A percentile compares a stretch with the other conserved stretches of the same genome.
These are phyloP conservation scores for Chrysocyon brachyurus DNA, from an alignment of 2,797 vertebrate species.

Conservation along the genomic window DNA sequence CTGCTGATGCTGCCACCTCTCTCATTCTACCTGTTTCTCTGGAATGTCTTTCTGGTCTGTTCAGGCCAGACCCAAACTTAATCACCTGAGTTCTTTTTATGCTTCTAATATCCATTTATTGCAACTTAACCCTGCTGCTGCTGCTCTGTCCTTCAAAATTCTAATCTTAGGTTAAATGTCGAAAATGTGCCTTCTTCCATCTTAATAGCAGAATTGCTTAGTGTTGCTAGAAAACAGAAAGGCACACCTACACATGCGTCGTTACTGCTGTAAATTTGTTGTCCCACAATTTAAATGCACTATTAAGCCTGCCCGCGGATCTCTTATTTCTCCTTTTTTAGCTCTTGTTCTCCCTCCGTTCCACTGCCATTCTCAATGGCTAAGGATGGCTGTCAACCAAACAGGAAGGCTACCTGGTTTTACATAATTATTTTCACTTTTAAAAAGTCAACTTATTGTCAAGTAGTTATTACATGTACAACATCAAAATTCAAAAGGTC, in stretches of 20 bases:
- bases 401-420: neutral
- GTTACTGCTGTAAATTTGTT: neutral
- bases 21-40: neutral
- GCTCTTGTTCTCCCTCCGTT: neutral
- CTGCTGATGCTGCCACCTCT: neutral
- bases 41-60: neutral
- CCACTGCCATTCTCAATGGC: neutral
- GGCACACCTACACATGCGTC: neutral
- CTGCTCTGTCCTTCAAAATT: neutral
- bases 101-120: neutral
- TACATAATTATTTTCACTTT: neutral
- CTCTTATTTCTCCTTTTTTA: neutral
- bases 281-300: neutral
- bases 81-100: neutral
- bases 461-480: neutral
- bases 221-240: neutral
- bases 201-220: neutral
- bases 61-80: neutral
- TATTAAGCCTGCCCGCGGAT: neutral
- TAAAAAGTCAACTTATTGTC: neutral
- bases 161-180: neutral
- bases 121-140: neutral
- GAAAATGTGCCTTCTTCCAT: neutral
- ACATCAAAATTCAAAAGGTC: conserved; percentile 1
- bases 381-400: neutral